These are phyloP conservation scores for Aromia moschata DNA, from an alignment of 2,888 invertebrate genomes.

Conservation along the genomic window DNA sequence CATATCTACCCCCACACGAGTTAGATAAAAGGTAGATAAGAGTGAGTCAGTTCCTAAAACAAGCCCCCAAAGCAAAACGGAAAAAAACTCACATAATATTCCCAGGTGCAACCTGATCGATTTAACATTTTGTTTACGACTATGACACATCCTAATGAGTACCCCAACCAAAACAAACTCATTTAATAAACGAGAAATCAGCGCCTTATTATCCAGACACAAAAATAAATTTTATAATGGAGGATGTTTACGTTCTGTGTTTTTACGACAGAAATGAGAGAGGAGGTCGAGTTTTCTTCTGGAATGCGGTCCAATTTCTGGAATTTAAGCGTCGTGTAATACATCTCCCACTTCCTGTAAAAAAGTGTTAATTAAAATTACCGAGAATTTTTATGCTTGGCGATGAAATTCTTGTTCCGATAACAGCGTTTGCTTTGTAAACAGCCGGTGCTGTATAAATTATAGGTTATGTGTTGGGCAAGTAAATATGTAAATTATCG, in stretches of 20 bases:
- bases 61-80: neutral
- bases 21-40: neutral
- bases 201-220: constrained; percentile 1
- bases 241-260: constrained; percentile 19
- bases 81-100: neutral
- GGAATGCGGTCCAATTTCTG: neutral
- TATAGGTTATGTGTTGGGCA: too few relatives aligned
- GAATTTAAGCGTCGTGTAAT: neutral
- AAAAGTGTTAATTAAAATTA: too few relatives aligned
- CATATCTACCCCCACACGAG: too few relatives aligned
- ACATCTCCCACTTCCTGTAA: neutral
- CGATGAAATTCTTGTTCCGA: too few relatives aligned
- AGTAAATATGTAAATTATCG: too few relatives aligned
- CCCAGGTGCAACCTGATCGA: neutral
- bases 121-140: neutral
- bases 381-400: too few relatives aligned
- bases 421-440: too few relatives aligned
- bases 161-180: constrained; percentile 9
- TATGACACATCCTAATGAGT: neutral
- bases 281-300: neutral
- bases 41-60: neutral
- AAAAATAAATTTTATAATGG: constrained; percentile 11
- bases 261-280: neutral
- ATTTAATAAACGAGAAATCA: constrained; percentile 6
- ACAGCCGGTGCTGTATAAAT: too few relatives aligned